Base-by-base conservation (phyloP, 2,113 vertebrate species). In the Kryptolebias marmoratus region DNA sequence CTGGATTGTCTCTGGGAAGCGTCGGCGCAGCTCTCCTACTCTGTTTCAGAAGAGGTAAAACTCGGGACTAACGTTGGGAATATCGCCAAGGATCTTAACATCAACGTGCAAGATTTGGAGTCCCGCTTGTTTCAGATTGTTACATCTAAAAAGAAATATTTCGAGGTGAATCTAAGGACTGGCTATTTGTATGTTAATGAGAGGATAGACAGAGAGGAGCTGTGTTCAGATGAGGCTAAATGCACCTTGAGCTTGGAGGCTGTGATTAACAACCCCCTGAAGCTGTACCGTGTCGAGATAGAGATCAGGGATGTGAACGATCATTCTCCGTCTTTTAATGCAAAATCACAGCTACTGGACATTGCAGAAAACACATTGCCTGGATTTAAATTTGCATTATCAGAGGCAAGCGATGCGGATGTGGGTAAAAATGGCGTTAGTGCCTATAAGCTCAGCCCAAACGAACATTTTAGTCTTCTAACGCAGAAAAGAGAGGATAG, bases 251-350 rank as follows among this genome's bases (percentile, higher is more conserved):
- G 59, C 2, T 58, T 91, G 14, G 90, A 93, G 50, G 79, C 90
- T 5, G 84, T 92, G 9, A 81, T 88, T 44, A 88, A 90, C 62
- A 80, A 68, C n/a, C 91, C 92, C 0, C n/a, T 93, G 54, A 84
- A 88, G 48, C 80, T 93, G 1, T 83, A 91, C 60, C 85, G 87
- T 0, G 2, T 86, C 1, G 67, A 86, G 1, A 42, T 90, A 42
- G 88, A 92, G 81, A 83, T 93, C 1, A 85, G 14, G 64, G 91
- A 93, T 44, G 82, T 91, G 1, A 93, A 93, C 71, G 91, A 93
- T 45, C 87, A 93, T 3, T 67, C 81, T 6, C 92, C 92, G 1
- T 61, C 66, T 1, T 93, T 93, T 75, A 59, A 36, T 7, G 64
- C 67, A 0, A n/a, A 57, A 52, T 71, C 55, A 1, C 77, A 88